These are phyloP conservation scores for Podiceps cristatus DNA, from an alignment of 2,113 vertebrate genomes.

Conservation along the genomic window DNA sequence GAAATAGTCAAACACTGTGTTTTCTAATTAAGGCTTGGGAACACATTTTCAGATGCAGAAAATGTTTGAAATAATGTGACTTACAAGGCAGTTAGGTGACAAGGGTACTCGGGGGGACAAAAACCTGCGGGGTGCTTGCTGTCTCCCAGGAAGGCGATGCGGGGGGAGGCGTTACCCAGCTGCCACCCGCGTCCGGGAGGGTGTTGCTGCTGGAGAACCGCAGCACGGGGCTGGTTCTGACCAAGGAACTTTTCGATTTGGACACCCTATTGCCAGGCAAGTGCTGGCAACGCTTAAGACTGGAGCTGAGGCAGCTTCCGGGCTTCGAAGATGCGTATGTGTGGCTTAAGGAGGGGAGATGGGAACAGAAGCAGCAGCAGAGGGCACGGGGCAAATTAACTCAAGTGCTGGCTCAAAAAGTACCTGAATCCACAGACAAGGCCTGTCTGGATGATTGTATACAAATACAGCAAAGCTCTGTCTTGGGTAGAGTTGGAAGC, in stretches of 20 bases:
- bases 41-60: neutral
- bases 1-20: neutral
- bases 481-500: neutral
- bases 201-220: fast-evolving
- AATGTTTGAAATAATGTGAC: neutral
- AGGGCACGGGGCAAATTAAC: neutral
- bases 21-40: neutral
- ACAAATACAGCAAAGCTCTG: neutral
- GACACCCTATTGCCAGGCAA: neutral
- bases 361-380: fast-evolving
- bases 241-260: neutral
- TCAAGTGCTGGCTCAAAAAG: neutral
- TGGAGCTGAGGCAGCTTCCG: neutral
- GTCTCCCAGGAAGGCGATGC: neutral
- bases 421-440: fast-evolving
- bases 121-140: neutral
- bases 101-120: neutral
- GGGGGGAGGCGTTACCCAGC: neutral
- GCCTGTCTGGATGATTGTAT: neutral
- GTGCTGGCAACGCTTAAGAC: fast-evolving
- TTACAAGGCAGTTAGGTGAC: neutral
- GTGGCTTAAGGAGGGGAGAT: neutral
- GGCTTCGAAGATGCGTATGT: fast-evolving
- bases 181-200: neutral
- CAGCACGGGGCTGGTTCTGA: neutral